These are phyloP conservation scores for Sarcophaga bullata DNA, from an alignment of 1,140 invertebrate genomes.

Conservation along the genomic window DNA sequence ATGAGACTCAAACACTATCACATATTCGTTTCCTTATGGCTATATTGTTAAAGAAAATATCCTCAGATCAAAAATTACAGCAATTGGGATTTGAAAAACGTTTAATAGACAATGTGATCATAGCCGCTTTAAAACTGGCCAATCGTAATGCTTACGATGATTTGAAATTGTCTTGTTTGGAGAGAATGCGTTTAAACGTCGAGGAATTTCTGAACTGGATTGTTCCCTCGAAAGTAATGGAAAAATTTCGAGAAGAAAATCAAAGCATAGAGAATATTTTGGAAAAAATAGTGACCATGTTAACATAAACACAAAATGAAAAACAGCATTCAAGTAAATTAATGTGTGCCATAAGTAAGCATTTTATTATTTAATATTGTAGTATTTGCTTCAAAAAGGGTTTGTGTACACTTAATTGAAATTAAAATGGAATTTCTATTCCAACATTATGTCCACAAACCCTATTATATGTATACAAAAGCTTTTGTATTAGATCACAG, in stretches of 20 bases:
- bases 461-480: too few species aligned
- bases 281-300: constrained; percentile 68
- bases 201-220: constrained; percentile 83
- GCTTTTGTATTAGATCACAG: background rate
- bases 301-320: constrained; percentile 61
- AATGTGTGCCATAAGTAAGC: constrained; percentile 31
- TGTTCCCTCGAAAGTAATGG: constrained; percentile 80
- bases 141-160: constrained; percentile 74
- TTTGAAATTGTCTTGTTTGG: constrained; percentile 68
- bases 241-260: constrained; percentile 77
- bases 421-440: too few species aligned
- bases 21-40: constrained; percentile 82
- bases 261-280: constrained; percentile 81
- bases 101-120: constrained; percentile 83
- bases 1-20: constrained; percentile 67
- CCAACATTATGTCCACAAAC: too few species aligned
- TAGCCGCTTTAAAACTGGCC: constrained; percentile 79
- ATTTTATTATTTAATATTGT: constrained; percentile 20
- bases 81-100: constrained; percentile 83
- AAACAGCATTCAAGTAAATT: background rate
- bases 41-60: constrained; percentile 82
- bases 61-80: constrained; percentile 77
- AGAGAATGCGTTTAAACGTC: constrained; percentile 76
- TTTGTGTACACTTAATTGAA: too few species aligned
- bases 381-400: background rate